phyloP scores from a whole-genome alignment of 2,888 invertebrate genomes.

The Plagiodera versicolora region DNA sequence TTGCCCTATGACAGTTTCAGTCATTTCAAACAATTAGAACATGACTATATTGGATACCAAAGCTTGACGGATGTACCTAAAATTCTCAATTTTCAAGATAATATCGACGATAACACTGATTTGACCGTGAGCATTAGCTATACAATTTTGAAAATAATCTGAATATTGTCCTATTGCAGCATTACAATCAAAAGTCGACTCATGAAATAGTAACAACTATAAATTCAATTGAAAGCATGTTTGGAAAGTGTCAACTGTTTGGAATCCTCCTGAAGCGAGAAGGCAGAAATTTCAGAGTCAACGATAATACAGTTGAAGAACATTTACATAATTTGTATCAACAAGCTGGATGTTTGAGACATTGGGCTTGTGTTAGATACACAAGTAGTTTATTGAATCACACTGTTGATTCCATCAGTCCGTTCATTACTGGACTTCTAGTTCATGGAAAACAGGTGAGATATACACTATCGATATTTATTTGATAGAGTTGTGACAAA shows the following conservation, averaged over 20 bases:
- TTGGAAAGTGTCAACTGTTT: constrained; percentile 80
- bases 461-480: background rate
- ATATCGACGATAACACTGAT: constrained; percentile 53
- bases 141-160: too few relatives aligned
- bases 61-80: constrained; percentile 93
- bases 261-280: constrained; percentile 80
- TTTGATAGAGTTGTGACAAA: too few relatives aligned
- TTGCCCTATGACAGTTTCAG: constrained; percentile 68
- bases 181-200: constrained; percentile 67
- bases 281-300: constrained; percentile 76
- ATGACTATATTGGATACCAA: constrained; percentile 92
- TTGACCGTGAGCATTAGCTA: constrained; percentile 41
- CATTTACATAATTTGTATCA: constrained; percentile 75
- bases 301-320: constrained; percentile 64
- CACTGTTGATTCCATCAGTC: constrained; percentile 96
- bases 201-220: constrained; percentile 76
- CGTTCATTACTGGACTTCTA: constrained; percentile 95
- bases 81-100: constrained; percentile 73
- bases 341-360: constrained; percentile 80
- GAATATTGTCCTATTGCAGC: constrained; percentile 47
- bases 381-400: constrained; percentile 92
- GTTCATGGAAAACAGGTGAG: constrained; percentile 95
- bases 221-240: constrained; percentile 70
- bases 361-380: constrained; percentile 93
- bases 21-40: constrained; percentile 86